These are phyloP conservation scores for Steinernema carpocapsae DNA, from an alignment of 2,888 invertebrate genomes.

Conservation along the genomic window DNA sequence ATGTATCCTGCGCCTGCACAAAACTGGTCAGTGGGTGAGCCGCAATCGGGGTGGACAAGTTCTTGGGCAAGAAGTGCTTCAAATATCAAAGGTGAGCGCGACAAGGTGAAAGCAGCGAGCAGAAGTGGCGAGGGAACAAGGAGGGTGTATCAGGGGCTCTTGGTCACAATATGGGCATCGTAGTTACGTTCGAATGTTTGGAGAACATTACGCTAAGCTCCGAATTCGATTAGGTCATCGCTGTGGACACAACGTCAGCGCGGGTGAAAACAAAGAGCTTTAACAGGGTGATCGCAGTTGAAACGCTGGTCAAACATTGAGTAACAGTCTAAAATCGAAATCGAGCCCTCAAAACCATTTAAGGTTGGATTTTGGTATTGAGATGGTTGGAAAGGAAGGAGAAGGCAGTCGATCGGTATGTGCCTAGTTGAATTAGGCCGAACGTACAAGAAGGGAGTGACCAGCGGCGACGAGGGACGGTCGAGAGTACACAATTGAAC, in stretches of 20 bases:
- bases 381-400: not conserved
- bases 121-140: not conserved
- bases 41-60: not conserved
- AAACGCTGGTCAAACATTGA: slow-evolving; percentile 19
- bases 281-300: not conserved
- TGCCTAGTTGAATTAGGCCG: slow-evolving; percentile 19
- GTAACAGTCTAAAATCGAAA: not conserved
- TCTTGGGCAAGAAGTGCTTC: not conserved
- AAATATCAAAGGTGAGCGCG: not conserved
- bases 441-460: slow-evolving; percentile 27
- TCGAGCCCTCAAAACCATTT: not conserved
- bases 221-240: slow-evolving; percentile 15
- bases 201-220: not conserved
- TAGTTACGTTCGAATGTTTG: not conserved
- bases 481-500: slow-evolving; percentile 29
- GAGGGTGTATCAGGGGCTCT: not conserved
- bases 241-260: not conserved
- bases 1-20: not conserved
- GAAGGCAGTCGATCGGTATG: not conserved
- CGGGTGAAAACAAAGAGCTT: slow-evolving; percentile 2
- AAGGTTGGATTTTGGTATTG: no score
- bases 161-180: not conserved
- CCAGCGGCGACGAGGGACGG: slow-evolving; percentile 5
- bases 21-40: slow-evolving; percentile 8
- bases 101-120: no score